Conservation (phyloP, 2,797 vertebrate species). For the Vultur gryphus region DNA sequence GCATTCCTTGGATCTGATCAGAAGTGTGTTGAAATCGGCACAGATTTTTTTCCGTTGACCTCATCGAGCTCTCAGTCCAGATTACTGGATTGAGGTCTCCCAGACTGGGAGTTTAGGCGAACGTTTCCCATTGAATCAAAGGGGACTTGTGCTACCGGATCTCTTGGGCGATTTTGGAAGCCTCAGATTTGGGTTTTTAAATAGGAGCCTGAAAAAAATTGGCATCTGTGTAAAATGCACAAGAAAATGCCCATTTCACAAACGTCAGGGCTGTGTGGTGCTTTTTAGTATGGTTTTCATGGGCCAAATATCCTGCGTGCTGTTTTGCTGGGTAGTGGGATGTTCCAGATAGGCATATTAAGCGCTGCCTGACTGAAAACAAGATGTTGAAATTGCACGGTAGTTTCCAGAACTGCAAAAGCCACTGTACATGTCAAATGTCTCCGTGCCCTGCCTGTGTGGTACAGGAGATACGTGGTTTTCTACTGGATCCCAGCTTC, state of each 20-base stretch:
- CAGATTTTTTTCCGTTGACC: neutral
- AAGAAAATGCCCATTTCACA: neutral
- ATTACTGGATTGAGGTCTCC: neutral
- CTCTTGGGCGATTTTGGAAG: neutral
- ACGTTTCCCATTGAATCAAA: neutral
- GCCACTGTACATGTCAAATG: fast-evolving
- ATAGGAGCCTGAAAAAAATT: neutral
- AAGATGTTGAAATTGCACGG: neutral
- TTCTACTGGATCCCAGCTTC: neutral
- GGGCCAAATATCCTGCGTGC: neutral
- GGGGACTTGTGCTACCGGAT: neutral
- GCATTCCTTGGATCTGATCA: neutral
- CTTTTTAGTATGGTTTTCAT: neutral
- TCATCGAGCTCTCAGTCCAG: fast-evolving
- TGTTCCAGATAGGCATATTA: neutral
- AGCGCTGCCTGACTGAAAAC: neutral
- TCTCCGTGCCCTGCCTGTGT: neutral
- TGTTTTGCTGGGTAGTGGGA: neutral
- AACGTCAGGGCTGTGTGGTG: neutral
- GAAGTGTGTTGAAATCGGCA: fast-evolving
- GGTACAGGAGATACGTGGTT: neutral
- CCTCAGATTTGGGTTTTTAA: neutral
- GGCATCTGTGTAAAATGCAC: neutral
- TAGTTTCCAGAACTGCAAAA: neutral
- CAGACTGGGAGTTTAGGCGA: neutral